Conservation (phyloP, 2,888 invertebrate genomes). For the Papilio protenor region DNA sequence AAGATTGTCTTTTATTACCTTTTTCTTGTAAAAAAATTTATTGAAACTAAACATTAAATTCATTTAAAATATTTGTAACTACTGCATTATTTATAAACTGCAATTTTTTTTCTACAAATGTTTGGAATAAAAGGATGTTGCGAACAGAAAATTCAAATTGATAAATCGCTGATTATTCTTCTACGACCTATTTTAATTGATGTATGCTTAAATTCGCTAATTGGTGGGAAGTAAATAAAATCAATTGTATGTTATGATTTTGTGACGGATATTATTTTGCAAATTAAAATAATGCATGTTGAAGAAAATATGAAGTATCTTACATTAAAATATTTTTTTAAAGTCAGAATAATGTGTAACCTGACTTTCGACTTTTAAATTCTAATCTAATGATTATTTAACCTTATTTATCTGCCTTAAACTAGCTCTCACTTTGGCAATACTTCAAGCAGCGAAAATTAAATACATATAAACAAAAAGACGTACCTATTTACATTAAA, state of each 20-base stretch:
- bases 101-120: neutral
- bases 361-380: neutral
- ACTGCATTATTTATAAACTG: neutral
- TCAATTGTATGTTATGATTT: neutral
- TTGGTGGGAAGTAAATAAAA: constrained; percentile 14
- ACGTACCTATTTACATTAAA: neutral
- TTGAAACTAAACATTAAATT: neutral
- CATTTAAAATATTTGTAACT: neutral
- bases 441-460: neutral
- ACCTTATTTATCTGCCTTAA: constrained; percentile 1
- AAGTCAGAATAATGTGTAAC: neutral
- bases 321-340: neutral
- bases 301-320: neutral
- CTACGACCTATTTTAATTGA: neutral
- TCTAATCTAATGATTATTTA: neutral
- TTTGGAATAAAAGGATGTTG: neutral
- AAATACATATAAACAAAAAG: neutral
- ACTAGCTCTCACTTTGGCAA: constrained; percentile 12
- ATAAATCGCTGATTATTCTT: neutral
- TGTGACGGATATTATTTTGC: neutral
- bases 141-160: neutral
- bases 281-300: neutral
- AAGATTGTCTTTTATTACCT: neutral
- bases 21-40: neutral
- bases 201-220: constrained; percentile 18